A percentile compares a stretch with the other conserved stretches of the same genome.
Evolutionary conservation across 2,888 invertebrate species (phyloP).

Genomic region (Cataglyphis albicans): DNA sequence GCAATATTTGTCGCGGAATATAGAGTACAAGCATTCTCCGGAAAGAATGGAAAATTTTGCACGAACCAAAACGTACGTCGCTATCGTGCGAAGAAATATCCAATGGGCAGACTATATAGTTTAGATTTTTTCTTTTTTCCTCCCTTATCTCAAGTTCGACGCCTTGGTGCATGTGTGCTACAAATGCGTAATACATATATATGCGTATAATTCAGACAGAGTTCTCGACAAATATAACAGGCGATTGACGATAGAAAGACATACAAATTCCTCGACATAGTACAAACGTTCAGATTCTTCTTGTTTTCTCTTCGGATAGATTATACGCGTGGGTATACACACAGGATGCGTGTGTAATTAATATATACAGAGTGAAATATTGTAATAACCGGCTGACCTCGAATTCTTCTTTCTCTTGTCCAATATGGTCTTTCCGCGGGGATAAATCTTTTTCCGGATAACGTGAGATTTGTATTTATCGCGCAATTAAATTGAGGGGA

Average conservation of each 20-base stretch:
- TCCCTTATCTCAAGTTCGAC: conserved; percentile 55
- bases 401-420: conserved; percentile 50
- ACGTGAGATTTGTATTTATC: background rate
- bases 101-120: conserved; percentile 57
- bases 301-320: conserved; percentile 75
- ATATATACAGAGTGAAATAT: conserved; percentile 25
- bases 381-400: conserved; percentile 44
- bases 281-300: conserved; percentile 84
- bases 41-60: conserved; percentile 49
- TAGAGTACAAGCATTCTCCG: conserved; percentile 24
- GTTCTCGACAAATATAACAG: conserved; percentile 67
- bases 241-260: conserved; percentile 75
- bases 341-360: conserved; percentile 23
- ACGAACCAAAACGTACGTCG: conserved; percentile 66
- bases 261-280: conserved; percentile 86
- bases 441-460: background rate
- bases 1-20: background rate
- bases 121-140: conserved; percentile 58
- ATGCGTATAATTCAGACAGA: conserved; percentile 61
- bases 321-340: conserved; percentile 57
- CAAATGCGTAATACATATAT: conserved; percentile 57
- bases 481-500: background rate
- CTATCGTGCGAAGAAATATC: conserved; percentile 55
- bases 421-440: conserved; percentile 33
- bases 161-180: conserved; percentile 26